Percentiles rank a stretch among this genome's conserved stretches.
Evolutionary conservation across 2,113 vertebrate genomes (phyloP).

Genomic region (Hyperoodon ampullatus): DNA sequence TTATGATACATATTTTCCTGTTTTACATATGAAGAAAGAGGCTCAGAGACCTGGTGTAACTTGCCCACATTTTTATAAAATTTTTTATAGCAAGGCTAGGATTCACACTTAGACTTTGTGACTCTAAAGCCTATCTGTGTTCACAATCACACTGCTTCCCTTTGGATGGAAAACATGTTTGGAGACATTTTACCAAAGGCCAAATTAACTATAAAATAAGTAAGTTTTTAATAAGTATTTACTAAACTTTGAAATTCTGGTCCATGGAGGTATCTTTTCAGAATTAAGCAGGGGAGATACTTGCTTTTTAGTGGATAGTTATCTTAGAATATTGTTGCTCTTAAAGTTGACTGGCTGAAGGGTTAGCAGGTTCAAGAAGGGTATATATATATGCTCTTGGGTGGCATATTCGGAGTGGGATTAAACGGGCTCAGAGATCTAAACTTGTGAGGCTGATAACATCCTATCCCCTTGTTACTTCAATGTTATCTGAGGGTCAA

Average conservation of each 20-base stretch:
- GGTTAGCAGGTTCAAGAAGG: background rate
- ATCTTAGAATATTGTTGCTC: background rate
- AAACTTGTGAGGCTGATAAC: background rate
- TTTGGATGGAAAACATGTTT: background rate
- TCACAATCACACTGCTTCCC: background rate
- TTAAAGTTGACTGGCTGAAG: background rate
- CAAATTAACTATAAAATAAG: background rate
- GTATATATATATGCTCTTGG: background rate
- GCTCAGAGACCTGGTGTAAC: background rate
- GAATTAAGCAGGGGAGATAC: background rate
- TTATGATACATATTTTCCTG: background rate
- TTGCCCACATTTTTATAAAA: background rate
- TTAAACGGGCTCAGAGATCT: background rate
- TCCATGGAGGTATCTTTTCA: background rate
- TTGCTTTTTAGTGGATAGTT: conserved; percentile 8
- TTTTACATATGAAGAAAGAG: background rate
- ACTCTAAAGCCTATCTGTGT: background rate
- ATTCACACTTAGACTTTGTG: background rate
- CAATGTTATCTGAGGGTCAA: background rate
- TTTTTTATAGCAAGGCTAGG: conserved; percentile 17
- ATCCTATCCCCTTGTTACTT: background rate
- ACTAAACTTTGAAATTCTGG: background rate
- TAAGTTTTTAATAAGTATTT: background rate
- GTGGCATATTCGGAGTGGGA: background rate
- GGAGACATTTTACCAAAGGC: background rate